Conservation (phyloP, 2,888 invertebrate species). For the Panorpa germanica region DNA sequence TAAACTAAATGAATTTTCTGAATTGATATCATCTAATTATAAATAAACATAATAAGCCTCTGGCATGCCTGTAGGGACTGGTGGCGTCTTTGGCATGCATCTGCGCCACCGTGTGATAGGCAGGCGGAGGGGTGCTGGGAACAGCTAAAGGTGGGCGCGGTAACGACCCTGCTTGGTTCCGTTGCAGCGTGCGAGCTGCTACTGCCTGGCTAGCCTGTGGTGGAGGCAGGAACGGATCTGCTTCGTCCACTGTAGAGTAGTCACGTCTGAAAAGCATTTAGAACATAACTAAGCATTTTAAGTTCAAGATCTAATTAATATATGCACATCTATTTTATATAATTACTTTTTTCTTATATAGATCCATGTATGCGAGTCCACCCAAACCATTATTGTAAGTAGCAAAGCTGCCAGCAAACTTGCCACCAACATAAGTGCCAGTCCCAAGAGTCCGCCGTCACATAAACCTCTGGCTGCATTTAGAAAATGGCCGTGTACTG, state of each 20-base stretch:
- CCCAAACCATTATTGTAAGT: constrained; percentile 81
- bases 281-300: too few species aligned
- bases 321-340: constrained; percentile 1
- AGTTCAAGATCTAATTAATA: constrained; percentile 4
- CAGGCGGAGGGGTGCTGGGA: too few species aligned
- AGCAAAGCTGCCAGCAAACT: constrained; percentile 74
- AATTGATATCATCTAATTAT: too few species aligned
- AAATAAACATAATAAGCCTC: too few species aligned
- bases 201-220: constrained; percentile 28
- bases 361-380: constrained; percentile 94
- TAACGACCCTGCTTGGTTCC: constrained; percentile 22
- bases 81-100: too few species aligned
- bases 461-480: constrained; percentile 65
- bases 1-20: too few species aligned
- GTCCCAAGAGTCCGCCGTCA: constrained; percentile 61
- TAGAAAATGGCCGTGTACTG: constrained; percentile 66
- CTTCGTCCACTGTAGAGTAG: constrained; percentile 69
- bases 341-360: constrained; percentile 75
- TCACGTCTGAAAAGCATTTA: too few species aligned
- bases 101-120: too few species aligned
- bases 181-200: constrained; percentile 28
- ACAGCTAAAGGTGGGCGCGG: constrained; percentile 35
- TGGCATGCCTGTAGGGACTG: too few species aligned
- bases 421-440: constrained; percentile 72
- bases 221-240: constrained; percentile 55